These are phyloP conservation scores for Nebria brevicollis DNA, from an alignment of 2,888 invertebrate species.

Conservation along the genomic window DNA sequence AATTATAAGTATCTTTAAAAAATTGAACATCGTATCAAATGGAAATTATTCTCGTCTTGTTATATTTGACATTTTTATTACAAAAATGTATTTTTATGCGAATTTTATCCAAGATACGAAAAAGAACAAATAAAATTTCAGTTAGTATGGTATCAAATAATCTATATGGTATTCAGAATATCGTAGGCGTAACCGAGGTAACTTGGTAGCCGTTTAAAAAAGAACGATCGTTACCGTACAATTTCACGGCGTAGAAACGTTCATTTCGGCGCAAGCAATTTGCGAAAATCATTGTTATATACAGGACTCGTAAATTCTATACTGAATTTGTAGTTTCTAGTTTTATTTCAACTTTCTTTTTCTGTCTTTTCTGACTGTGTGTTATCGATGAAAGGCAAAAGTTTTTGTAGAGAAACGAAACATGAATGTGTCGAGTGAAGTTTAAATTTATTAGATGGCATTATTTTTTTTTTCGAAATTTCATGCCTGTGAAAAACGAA, in stretches of 20 bases:
- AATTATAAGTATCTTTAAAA: too few species aligned
- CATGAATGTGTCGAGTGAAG: constrained; percentile 41
- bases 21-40: background rate
- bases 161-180: constrained; percentile 7
- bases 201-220: background rate
- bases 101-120: constrained; percentile 32
- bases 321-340: background rate
- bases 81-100: constrained; percentile 28
- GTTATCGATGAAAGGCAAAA: background rate
- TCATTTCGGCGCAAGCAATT: constrained; percentile 22
- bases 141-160: constrained; percentile 35
- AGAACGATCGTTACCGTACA: constrained; percentile 14
- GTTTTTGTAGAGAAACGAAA: background rate
- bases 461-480: constrained; percentile 31
- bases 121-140: background rate
- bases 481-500: constrained; percentile 19
- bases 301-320: constrained; percentile 8
- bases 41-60: background rate
- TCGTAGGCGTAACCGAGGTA: constrained; percentile 2
- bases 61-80: constrained; percentile 31
- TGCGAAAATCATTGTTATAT: constrained; percentile 33
- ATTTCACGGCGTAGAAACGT: constrained; percentile 30
- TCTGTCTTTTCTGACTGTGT: background rate
- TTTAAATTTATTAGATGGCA: constrained; percentile 43
- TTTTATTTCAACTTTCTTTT: background rate